Percentiles rank a stretch among this genome's conserved stretches.
Conservation (phyloP, 2,113 vertebrate genomes). For the Burhinus oedicnemus region DNA sequence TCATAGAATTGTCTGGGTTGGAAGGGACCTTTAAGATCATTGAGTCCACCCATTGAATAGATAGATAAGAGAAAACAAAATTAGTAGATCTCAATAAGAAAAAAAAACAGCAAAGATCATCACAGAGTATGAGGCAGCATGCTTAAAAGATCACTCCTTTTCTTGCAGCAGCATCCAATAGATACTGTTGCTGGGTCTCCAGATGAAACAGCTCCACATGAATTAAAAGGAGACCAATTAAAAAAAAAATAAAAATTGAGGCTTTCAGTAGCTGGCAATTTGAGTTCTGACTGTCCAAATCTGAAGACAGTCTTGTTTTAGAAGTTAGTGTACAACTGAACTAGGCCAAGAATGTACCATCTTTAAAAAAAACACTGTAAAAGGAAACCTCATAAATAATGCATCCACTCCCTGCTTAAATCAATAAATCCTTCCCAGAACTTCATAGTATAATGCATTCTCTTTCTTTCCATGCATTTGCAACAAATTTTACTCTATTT, state of each 20-base stretch:
- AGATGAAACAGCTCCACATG: background rate
- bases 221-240: background rate
- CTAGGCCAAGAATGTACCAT: background rate
- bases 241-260: background rate
- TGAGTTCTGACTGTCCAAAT: background rate
- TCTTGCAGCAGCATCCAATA: background rate
- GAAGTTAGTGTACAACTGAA: background rate
- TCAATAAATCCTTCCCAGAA: background rate
- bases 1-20: no score
- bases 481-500: background rate
- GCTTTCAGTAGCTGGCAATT: background rate
- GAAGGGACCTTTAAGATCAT: no score
- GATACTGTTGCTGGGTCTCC: background rate
- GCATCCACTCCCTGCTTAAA: background rate
- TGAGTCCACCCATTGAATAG: no score
- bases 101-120: background rate
- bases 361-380: background rate
- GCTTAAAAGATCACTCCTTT: background rate
- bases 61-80: background rate
- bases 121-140: background rate
- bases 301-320: background rate
- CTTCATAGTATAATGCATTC: background rate
- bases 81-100: background rate
- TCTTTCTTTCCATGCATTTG: background rate
- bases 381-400: background rate